These are phyloP conservation scores for Periophthalmus modestus DNA, from an alignment of 2,113 vertebrate genomes.

Conservation along the genomic window DNA sequence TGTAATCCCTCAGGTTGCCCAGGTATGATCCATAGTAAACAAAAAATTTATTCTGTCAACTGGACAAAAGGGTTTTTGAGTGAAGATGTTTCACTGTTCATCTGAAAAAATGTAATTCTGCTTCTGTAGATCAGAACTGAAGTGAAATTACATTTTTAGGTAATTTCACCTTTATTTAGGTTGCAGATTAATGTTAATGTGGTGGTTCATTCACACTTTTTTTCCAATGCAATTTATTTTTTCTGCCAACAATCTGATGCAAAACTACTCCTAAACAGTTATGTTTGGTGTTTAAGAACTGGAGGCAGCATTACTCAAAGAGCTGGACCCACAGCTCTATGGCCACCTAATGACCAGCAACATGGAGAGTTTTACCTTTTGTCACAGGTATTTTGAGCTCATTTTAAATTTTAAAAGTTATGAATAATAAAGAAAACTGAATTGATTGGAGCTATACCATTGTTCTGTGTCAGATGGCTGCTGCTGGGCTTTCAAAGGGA, in stretches of 20 bases:
- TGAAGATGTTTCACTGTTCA: too few relatives aligned
- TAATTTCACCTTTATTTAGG: not conserved
- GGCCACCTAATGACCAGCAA: conserved; percentile 73
- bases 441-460: conserved; percentile 3
- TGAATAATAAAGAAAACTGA: not conserved
- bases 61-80: too few relatives aligned
- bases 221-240: not conserved
- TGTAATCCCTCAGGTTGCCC: too few relatives aligned
- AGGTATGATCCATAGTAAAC: too few relatives aligned
- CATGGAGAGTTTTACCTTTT: conserved; percentile 79
- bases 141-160: not conserved
- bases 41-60: too few relatives aligned
- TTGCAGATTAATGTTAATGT: not conserved
- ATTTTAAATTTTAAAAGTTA: not conserved
- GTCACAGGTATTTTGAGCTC: conserved; percentile 72
- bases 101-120: too few relatives aligned
- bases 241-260: not conserved
- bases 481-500: conserved; percentile 83
- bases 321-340: conserved; percentile 77
- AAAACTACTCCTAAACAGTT: not conserved
- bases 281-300: conserved; percentile 62
- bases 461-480: conserved; percentile 74
- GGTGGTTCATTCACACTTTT: not conserved
- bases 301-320: conserved; percentile 77
- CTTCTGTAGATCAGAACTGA: too few relatives aligned